Conservation (phyloP, 2,888 invertebrate species). For the Spisula subtruncata region DNA sequence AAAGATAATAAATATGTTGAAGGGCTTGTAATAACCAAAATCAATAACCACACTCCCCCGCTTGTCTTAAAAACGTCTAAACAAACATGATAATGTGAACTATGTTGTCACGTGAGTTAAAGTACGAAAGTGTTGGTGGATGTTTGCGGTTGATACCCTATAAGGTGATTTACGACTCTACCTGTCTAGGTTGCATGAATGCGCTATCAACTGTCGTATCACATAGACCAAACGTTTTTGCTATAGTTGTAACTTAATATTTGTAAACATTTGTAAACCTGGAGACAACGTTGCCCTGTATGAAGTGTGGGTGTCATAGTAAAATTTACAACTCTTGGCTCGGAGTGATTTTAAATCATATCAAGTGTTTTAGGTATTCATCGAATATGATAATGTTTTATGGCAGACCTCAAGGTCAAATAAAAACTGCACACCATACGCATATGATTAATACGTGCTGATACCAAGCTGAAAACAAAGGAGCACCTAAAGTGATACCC, state of each 20-base stretch:
- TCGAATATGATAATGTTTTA: no score
- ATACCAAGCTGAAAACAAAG: no score
- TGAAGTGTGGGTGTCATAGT: background rate
- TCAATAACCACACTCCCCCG: constrained; percentile 37
- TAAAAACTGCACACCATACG: no score
- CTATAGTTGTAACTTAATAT: constrained; percentile 26
- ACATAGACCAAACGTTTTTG: background rate
- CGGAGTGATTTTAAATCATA: no score
- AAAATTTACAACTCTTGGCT: background rate
- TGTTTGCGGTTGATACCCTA: constrained; percentile 44
- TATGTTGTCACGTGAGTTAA: constrained; percentile 31
- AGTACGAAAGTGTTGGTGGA: constrained; percentile 55
- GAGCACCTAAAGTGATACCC: no score
- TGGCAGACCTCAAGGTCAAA: no score
- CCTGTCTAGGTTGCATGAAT: background rate
- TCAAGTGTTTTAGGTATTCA: no score
- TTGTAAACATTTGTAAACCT: constrained; percentile 35
- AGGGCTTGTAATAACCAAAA: background rate
- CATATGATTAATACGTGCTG: no score
- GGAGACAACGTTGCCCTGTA: background rate
- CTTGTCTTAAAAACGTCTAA: background rate
- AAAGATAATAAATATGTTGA: constrained; percentile 16
- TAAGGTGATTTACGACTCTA: constrained; percentile 30
- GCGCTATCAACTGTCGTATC: background rate
- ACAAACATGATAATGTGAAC: background rate